phyloP scores from a whole-genome alignment of 1,140 invertebrate species.

The Dreissena polymorpha region DNA sequence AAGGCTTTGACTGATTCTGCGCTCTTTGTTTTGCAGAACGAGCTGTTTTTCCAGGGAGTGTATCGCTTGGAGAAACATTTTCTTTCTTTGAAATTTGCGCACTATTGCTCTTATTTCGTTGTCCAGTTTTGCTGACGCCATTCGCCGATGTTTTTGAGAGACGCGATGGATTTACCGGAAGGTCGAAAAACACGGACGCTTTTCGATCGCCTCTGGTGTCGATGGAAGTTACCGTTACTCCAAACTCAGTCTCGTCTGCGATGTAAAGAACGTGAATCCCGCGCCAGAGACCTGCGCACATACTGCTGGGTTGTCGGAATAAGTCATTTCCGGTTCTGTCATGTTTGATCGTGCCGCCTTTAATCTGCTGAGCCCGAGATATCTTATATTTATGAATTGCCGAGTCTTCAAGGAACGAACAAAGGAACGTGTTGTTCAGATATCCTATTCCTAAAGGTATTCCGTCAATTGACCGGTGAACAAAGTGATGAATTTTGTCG shows the following conservation, averaged over 20 bases:
- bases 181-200: constrained; percentile 47
- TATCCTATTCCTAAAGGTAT: constrained; percentile 37
- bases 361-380: constrained; percentile 33
- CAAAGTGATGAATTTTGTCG: constrained; percentile 48
- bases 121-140: constrained; percentile 11
- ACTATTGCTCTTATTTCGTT: background rate
- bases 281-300: constrained; percentile 19
- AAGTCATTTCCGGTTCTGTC: constrained; percentile 40
- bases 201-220: constrained; percentile 30
- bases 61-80: constrained; percentile 7
- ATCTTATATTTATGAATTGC: constrained; percentile 28
- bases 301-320: constrained; percentile 37
- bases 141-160: constrained; percentile 4
- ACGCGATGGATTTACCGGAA: constrained; percentile 8
- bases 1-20: background rate
- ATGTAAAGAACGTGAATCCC: constrained; percentile 18
- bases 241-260: constrained; percentile 44
- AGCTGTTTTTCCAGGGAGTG: background rate
- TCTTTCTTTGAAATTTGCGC: constrained; percentile 23
- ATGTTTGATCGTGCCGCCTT: constrained; percentile 29
- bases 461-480: constrained; percentile 27
- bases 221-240: constrained; percentile 29
- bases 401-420: constrained; percentile 33
- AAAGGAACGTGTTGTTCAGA: constrained; percentile 40
- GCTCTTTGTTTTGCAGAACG: background rate